Conservation (phyloP, 1,140 invertebrate genomes). For the Acromyrmex charruanus region DNA sequence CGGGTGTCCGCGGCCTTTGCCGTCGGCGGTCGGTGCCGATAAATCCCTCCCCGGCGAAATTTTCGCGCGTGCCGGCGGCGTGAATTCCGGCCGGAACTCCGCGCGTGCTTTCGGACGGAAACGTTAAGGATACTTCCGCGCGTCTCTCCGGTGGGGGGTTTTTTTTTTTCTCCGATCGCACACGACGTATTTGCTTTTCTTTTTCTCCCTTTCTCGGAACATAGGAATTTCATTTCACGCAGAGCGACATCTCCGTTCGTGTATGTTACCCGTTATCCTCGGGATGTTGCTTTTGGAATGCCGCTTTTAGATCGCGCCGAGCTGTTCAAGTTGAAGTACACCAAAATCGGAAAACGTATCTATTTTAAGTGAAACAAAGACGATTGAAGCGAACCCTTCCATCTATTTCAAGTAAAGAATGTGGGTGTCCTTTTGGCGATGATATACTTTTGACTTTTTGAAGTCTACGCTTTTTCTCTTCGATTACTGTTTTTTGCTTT, state of each 20-base stretch:
- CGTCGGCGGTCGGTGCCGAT: neutral
- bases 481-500: neutral
- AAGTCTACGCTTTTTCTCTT: neutral
- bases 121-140: neutral
- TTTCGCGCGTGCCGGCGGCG: neutral
- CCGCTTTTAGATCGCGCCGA: neutral
- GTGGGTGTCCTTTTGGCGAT: neutral
- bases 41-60: neutral
- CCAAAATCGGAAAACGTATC: neutral
- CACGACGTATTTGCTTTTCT: neutral
- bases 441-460: neutral
- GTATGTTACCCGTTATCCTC: neutral
- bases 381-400: too few species aligned
- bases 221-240: neutral
- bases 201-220: neutral
- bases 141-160: neutral
- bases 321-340: neutral
- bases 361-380: neutral
- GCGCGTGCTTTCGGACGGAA: neutral
- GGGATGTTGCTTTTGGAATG: neutral
- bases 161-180: too few species aligned
- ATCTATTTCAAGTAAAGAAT: neutral
- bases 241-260: conserved; percentile 6
- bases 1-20: neutral
- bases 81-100: too few species aligned